Percentiles rank a stretch among this genome's conserved stretches.
These are phyloP conservation scores for Sinocyclocheilus anshuiensis DNA, from an alignment of 2,113 vertebrate genomes.

Conservation along the genomic window DNA sequence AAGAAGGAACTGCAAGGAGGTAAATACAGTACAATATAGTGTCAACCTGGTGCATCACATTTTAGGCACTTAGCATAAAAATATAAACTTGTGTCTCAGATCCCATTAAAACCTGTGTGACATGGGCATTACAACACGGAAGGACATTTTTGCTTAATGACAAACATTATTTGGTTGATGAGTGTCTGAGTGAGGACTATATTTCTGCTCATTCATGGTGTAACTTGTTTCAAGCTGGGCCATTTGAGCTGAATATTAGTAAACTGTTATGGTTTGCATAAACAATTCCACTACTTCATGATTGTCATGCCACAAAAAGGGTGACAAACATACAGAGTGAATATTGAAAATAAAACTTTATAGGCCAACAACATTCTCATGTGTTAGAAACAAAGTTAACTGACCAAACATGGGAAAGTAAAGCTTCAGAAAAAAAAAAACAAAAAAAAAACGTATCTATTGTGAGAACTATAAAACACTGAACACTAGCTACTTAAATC, in stretches of 20 bases:
- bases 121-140: conserved; percentile 45
- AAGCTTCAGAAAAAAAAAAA: background rate
- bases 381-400: conserved; percentile 3
- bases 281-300: conserved; percentile 38
- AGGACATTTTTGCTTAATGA: conserved; percentile 35
- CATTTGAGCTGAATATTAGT: conserved; percentile 5
- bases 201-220: conserved; percentile 44
- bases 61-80: conserved; percentile 73
- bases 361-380: background rate
- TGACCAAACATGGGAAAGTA: background rate
- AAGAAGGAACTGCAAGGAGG: conserved; percentile 62
- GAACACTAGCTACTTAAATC: background rate
- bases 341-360: background rate
- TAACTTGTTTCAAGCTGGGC: conserved; percentile 7
- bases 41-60: conserved; percentile 67
- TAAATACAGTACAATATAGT: conserved; percentile 69
- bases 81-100: conserved; percentile 58
- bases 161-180: conserved; percentile 55
- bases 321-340: conserved; percentile 16
- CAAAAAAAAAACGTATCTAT: no score
- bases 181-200: conserved; percentile 29
- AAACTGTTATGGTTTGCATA: conserved; percentile 22
- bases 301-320: conserved; percentile 45
- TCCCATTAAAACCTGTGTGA: conserved; percentile 47
- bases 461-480: background rate